These are phyloP conservation scores for Cerastoderma edule DNA, from an alignment of 2,888 invertebrate genomes.

Conservation along the genomic window DNA sequence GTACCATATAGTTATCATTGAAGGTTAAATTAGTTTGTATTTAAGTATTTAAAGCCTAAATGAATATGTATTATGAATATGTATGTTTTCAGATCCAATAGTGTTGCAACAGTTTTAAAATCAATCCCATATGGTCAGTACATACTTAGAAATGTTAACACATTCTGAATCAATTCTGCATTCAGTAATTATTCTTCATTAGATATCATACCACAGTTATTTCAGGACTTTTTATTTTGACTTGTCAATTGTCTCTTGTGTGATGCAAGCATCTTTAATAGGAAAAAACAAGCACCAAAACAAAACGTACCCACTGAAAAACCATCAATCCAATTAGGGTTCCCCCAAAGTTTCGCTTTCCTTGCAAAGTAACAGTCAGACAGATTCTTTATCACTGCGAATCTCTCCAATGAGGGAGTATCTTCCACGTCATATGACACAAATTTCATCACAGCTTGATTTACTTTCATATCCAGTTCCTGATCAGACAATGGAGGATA, in stretches of 20 bases:
- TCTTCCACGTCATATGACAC: slow-evolving; percentile 69
- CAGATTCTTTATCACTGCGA: slow-evolving; percentile 68
- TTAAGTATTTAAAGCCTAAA: too few species aligned
- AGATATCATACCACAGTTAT: neutral
- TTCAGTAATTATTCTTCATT: too few species aligned
- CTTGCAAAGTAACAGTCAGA: slow-evolving; percentile 78
- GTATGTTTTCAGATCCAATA: too few species aligned
- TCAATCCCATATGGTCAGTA: too few species aligned
- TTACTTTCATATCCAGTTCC: slow-evolving; percentile 51
- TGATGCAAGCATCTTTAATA: too few species aligned
- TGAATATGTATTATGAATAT: too few species aligned
- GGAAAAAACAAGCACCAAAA: neutral
- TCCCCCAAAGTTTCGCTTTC: slow-evolving; percentile 75
- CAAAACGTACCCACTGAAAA: slow-evolving; percentile 69
- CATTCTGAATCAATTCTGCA: too few species aligned
- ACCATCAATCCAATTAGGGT: slow-evolving; percentile 65
- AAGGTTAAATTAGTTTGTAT: too few species aligned
- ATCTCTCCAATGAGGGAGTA: slow-evolving; percentile 58
- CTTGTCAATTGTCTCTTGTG: too few species aligned
- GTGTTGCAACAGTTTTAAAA: too few species aligned
- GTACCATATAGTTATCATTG: too few species aligned
- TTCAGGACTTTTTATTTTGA: neutral
- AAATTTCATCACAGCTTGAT: slow-evolving; percentile 54
- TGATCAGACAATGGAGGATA: slow-evolving; percentile 55
- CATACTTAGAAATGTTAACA: too few species aligned